Evolutionary conservation across 2,888 invertebrate genomes (phyloP), one percentile per base, ranked within the genome.

Genomic region (Fabriciana adippe): DNA sequence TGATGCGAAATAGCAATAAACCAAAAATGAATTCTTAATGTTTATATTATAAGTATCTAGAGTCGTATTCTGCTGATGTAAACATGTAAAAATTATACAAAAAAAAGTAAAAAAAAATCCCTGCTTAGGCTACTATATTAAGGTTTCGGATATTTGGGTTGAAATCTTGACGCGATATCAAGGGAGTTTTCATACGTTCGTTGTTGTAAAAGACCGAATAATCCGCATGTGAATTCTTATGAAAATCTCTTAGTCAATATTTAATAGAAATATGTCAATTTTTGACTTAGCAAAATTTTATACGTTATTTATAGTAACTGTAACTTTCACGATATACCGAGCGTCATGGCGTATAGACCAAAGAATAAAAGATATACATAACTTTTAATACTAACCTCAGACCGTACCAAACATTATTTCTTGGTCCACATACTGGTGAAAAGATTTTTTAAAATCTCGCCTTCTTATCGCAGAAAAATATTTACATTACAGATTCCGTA

Each of bases 281-380:
- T 91, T 89, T 92, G 91, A 92, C 92, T 87, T 91, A 92, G 91
- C 89, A 88, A 92, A 92, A 90, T 92, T 92, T 92, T 92, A 91
- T 91, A 92, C 89, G 83, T 92, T 89, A 86, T 91, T 90, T 91
- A 90, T 91, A 88, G 84, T 83, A 77, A 88, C 82, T 85, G 80
- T 88, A 85, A 86, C 82, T 86, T 81, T 86, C 88, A 85, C 82
- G 87, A 81, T 82, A 81, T 84, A 88, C 89, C 87, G 89, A 84
- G 80, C 83, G 86, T 89, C 86, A 84, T 86, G 85, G 85, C 83
- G 86, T 86, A 82, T 86, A 92, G 88, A 92, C 92, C 92, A 92
- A 92, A 92, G 92, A 61, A 89, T 88, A 87, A 89, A 85, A 84
- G 85, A 86, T 87, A 87, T 88, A 90, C 88, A 87, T 89, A 86